A percentile compares a stretch with the other conserved stretches of the same genome.
Evolutionary conservation across 2,888 invertebrate species (phyloP).

Genomic region (Scelioninae gen. 1): DNA sequence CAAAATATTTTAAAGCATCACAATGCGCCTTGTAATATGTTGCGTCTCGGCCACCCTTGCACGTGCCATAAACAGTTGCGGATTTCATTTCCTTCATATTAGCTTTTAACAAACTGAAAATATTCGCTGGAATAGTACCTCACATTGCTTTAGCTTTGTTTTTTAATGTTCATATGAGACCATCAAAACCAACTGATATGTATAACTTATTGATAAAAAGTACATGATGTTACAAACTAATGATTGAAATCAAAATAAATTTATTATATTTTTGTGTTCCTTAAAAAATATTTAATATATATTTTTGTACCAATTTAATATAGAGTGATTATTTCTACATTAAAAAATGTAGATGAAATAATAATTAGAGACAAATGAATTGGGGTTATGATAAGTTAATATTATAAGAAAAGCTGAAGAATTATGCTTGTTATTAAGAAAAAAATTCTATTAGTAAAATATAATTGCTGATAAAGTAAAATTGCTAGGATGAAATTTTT

Average conservation of each 20-base stretch:
- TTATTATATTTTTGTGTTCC: neutral
- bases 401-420: too few species aligned
- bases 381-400: too few species aligned
- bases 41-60: conserved; percentile 83
- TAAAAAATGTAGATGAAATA: too few species aligned
- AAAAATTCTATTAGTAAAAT: too few species aligned
- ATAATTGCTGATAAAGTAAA: too few species aligned
- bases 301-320: too few species aligned
- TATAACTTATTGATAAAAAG: conserved; percentile 18
- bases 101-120: conserved; percentile 68
- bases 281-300: neutral
- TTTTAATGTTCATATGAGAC: conserved; percentile 26
- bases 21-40: conserved; percentile 81
- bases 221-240: too few species aligned
- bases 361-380: too few species aligned
- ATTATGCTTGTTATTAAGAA: too few species aligned
- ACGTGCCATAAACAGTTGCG: conserved; percentile 71
- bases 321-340: too few species aligned
- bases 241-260: neutral
- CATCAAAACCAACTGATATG: conserved; percentile 23
- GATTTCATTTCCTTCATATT: conserved; percentile 68
- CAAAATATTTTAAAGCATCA: conserved; percentile 66
- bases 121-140: conserved; percentile 49
- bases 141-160: conserved; percentile 6
- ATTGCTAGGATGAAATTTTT: too few species aligned